Conservation (phyloP, 1,140 invertebrate genomes). For the Arion vulgaris region DNA sequence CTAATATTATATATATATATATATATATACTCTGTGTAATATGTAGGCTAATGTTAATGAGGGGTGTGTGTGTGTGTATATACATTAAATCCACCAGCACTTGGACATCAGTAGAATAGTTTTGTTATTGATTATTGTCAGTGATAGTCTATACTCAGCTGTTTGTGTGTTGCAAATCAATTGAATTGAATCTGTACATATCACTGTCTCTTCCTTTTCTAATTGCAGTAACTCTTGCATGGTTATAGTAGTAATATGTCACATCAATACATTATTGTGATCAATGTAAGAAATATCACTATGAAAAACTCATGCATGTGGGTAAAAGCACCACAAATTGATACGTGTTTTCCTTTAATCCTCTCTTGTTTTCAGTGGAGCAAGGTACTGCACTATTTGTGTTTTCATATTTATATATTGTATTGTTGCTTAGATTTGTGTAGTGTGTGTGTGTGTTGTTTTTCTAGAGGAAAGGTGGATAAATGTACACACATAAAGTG, state of each 20-base stretch:
- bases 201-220: neutral
- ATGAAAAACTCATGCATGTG: neutral
- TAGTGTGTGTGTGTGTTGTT: neutral
- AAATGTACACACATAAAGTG: no score
- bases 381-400: slow-evolving; percentile 23
- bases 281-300: neutral
- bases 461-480: neutral
- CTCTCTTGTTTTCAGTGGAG: slow-evolving; percentile 18
- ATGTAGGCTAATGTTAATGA: no score
- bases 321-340: neutral
- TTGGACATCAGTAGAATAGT: neutral
- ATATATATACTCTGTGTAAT: no score
- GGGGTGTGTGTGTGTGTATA: no score
- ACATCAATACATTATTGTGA: neutral
- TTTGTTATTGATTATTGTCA: neutral
- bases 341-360: neutral
- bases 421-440: no score
- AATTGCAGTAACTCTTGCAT: neutral
- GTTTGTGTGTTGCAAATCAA: neutral
- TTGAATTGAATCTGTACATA: neutral
- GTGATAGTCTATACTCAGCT: neutral
- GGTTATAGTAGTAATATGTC: neutral
- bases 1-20: neutral
- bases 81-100: neutral
- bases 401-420: neutral